Conservation (phyloP, 2,113 vertebrate species). For the Camelus dromedarius region DNA sequence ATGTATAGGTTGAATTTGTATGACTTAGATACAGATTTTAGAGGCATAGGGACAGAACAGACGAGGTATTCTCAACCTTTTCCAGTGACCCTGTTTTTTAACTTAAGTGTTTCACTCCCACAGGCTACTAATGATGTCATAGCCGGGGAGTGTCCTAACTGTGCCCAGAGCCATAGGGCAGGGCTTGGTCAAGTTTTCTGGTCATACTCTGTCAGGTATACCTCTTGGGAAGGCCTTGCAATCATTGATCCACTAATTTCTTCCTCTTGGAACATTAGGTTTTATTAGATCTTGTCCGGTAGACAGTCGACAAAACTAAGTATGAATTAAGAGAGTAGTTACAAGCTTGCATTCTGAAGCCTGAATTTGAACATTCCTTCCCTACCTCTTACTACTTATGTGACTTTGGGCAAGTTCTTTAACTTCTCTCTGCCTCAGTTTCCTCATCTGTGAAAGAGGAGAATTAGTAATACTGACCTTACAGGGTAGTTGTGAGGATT, state of each 20-base stretch:
- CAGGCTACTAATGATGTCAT: background rate
- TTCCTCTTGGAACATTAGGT: background rate
- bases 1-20: background rate
- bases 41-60: background rate
- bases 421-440: conserved; percentile 17
- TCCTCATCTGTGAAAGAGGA: conserved; percentile 20
- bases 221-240: background rate
- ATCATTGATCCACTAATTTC: background rate
- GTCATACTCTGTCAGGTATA: background rate
- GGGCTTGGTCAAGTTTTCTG: background rate
- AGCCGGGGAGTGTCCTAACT: background rate
- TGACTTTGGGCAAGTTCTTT: background rate
- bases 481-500: background rate
- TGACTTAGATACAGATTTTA: background rate
- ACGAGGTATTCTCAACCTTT: background rate
- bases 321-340: conserved; percentile 1
- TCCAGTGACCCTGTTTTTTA: background rate
- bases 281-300: conserved; percentile 39
- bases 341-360: background rate
- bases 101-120: background rate
- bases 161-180: background rate
- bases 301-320: background rate
- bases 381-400: background rate
- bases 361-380: conserved; percentile 32
- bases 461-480: background rate